Evolutionary conservation across 2,113 vertebrate species (phyloP), one percentile per base, ranked within the genome.

Genomic region (Protobothrops flavoviridis): DNA sequence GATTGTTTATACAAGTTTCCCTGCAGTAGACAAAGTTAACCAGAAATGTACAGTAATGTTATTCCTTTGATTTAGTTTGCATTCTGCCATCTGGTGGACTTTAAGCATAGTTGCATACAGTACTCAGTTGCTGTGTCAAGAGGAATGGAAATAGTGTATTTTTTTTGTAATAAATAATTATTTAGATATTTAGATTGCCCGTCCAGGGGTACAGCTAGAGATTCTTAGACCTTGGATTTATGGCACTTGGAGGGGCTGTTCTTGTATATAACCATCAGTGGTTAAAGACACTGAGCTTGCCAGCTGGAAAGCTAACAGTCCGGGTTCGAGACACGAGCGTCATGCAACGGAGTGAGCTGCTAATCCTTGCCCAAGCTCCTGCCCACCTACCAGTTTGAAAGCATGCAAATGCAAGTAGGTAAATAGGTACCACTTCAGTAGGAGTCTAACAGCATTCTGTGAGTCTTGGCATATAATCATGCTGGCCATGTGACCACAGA

Each of bases 21-120:
- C 87, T 81, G 50, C 61, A 21, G 24, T 24, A 52, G 45, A 13
- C 59, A 43, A 69, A 53, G n/a, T 88, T 39, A 74, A 89, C 23
- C 33, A 39, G 48, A 74, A 74, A 81, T 21, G 74, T 21, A 43
- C 21, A 55, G 15, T 29, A 29, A 23, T 20, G 33, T 33, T 29
- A n/a, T 43, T 12, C 4, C 61, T n/a, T 81, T 74, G 13, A 9
- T 50, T 88, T 92, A 48, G 86, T 48, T 88, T 92, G 57, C 57
- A 3, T 59, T 92, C 9, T 43, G 87, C 91, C 91, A 92, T 45
- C 87, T 92, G 87, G 59, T 89, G 91, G 91, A 12, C 61, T 56
- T 55, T 45, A 81, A 24, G 11, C 53, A 24, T 21, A 53, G 3
- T 23, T 52, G 20, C 86, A 74, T 43, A 69, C 13, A 69, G 33